phyloP scores from a whole-genome alignment of 2,888 invertebrate species.

The Dioctria rufipes region DNA sequence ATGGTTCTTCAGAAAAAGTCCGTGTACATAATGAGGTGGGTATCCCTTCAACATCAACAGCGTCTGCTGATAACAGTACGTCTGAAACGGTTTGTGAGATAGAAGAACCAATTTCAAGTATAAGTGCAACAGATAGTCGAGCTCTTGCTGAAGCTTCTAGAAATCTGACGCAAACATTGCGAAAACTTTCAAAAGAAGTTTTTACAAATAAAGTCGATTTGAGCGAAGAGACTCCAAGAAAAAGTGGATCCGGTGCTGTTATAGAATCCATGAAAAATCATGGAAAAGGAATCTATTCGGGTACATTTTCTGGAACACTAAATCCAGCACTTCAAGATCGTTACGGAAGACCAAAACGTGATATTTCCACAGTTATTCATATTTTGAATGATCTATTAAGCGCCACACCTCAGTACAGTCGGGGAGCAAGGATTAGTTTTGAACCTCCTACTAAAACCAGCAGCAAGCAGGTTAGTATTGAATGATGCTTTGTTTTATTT shows the following conservation, averaged over 20 bases:
- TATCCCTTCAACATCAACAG: slow-evolving; percentile 51
- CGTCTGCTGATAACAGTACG: slow-evolving; percentile 45
- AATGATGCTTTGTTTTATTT: slow-evolving; percentile 7
- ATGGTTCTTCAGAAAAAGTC: slow-evolving; percentile 55
- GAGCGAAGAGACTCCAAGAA: slow-evolving; percentile 73
- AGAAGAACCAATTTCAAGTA: slow-evolving; percentile 55
- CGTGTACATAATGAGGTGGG: slow-evolving; percentile 46
- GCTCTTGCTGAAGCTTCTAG: slow-evolving; percentile 91
- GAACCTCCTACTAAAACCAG: slow-evolving; percentile 67
- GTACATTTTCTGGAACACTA: slow-evolving; percentile 95
- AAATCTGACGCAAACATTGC: slow-evolving; percentile 91
- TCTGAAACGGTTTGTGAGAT: slow-evolving; percentile 50
- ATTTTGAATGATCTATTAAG: slow-evolving; percentile 94
- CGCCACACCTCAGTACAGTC: slow-evolving; percentile 81
- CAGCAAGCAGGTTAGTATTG: slow-evolving; percentile 43
- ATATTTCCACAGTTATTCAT: slow-evolving; percentile 96
- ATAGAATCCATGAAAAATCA: slow-evolving; percentile 95
- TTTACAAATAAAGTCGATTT: slow-evolving; percentile 78
- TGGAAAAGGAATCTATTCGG: slow-evolving; percentile 95
- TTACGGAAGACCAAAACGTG: slow-evolving; percentile 91
- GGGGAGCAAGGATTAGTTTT: slow-evolving; percentile 74
- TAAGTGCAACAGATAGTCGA: slow-evolving; percentile 75
- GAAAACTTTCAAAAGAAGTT: slow-evolving; percentile 91
- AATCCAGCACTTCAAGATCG: slow-evolving; percentile 95
- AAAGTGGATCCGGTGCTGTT: slow-evolving; percentile 80